Conservation (phyloP, 2,888 invertebrate species). For the Rhogogaster chlorosoma region DNA sequence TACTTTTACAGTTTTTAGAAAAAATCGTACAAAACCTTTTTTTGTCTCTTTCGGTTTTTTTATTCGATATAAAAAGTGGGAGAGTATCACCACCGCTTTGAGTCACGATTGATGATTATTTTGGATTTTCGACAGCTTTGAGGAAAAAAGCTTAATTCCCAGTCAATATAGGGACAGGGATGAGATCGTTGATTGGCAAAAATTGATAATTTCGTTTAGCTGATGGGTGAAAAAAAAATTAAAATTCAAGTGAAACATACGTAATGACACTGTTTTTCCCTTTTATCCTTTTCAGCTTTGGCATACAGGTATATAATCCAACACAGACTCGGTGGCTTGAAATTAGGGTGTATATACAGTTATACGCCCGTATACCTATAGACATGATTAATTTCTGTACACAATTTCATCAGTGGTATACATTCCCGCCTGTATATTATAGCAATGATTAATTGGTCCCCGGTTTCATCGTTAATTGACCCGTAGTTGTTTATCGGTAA, state of each 20-base stretch:
- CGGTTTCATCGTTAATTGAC: constrained; percentile 60
- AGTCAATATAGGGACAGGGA: too few species aligned
- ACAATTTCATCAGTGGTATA: constrained; percentile 65
- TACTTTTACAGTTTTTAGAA: too few species aligned
- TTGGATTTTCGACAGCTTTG: too few species aligned
- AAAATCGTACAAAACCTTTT: too few species aligned
- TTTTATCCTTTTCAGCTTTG: neutral
- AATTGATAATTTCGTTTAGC: neutral
- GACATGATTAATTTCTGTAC: constrained; percentile 55
- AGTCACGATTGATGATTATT: too few species aligned
- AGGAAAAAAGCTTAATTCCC: too few species aligned
- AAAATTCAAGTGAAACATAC: too few species aligned
- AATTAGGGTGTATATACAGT: neutral
- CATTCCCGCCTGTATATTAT: neutral
- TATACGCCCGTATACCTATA: neutral
- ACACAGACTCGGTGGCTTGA: neutral
- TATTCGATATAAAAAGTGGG: too few species aligned
- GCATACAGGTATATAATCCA: too few species aligned
- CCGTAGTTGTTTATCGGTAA: constrained; percentile 53
- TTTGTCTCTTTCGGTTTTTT: too few species aligned
- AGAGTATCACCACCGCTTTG: too few species aligned
- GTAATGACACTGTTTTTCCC: neutral
- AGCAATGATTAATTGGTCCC: constrained; percentile 59
- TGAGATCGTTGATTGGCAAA: neutral
- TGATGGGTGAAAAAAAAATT: too few species aligned